Evolutionary conservation across 1,140 invertebrate species (phyloP).

Genomic region (Aphis craccivora): DNA sequence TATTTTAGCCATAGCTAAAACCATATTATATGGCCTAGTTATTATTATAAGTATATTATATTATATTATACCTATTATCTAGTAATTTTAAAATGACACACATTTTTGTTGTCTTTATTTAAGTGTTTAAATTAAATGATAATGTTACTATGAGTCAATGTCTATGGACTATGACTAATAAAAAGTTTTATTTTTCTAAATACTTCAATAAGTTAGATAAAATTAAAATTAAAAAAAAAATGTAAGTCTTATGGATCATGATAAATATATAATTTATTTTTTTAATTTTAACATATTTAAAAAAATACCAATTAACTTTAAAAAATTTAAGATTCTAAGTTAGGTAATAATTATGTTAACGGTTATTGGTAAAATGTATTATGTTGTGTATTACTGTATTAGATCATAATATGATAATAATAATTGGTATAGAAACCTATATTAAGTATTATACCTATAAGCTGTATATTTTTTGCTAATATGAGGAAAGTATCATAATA

Average conservation of each 20-base stretch:
- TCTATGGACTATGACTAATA: not conserved
- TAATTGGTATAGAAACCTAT: not conserved
- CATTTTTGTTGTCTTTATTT: not conserved
- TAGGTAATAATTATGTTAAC: not conserved
- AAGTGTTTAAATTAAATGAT: not conserved
- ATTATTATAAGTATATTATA: not conserved
- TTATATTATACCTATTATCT: not conserved
- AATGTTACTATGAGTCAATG: not conserved
- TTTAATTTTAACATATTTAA: not conserved
- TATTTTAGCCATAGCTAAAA: not conserved
- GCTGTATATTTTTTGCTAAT: not conserved
- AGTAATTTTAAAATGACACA: not conserved
- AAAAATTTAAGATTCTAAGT: not conserved
- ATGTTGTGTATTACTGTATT: not conserved
- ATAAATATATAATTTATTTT: not conserved
- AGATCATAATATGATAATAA: not conserved
- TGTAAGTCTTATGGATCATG: no score
- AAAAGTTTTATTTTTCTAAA: not conserved
- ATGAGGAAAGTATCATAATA: not conserved
- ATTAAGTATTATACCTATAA: not conserved
- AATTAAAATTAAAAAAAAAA: not conserved
- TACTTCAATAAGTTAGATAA: no score
- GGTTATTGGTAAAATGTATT: not conserved
- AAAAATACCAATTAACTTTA: not conserved
- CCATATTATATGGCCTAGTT: not conserved